phyloP scores from a whole-genome alignment of 2,888 invertebrate genomes.

The Cactoblastis cactorum region DNA sequence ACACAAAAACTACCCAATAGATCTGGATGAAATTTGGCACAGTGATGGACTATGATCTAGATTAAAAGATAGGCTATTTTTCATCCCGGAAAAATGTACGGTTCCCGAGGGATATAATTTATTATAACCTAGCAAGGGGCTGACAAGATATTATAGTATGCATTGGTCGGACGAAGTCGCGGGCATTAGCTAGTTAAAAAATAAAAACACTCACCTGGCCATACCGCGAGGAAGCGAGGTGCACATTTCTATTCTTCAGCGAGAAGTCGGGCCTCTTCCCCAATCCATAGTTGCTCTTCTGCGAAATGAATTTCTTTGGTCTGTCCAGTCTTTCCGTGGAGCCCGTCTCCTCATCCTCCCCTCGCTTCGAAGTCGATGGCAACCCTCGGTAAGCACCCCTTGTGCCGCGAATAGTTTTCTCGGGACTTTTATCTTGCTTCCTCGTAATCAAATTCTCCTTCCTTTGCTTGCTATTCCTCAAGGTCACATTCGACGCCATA shows the following conservation, averaged over 20 bases:
- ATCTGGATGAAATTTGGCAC: no score
- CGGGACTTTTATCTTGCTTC: constrained; percentile 75
- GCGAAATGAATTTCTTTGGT: constrained; percentile 73
- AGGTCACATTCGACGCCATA: constrained; percentile 66
- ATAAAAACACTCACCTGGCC: constrained; percentile 61
- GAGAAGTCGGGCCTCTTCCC: constrained; percentile 73
- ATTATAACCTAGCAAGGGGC: no score
- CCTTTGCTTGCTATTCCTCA: constrained; percentile 65
- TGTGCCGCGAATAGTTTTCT: constrained; percentile 72
- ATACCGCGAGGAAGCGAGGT: constrained; percentile 72
- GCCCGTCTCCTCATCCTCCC: constrained; percentile 58
- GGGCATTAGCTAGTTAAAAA: no score
- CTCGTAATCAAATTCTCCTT: constrained; percentile 74
- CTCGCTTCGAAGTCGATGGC: constrained; percentile 64
- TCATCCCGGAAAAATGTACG: no score
- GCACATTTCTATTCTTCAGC: constrained; percentile 71
- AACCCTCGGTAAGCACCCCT: constrained; percentile 66
- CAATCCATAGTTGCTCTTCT: constrained; percentile 65
- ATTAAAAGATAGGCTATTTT: no score
- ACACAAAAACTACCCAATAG: no score
- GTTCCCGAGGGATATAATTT: no score
- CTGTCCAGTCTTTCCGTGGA: constrained; percentile 72
- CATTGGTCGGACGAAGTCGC: no score
- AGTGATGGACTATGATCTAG: no score
- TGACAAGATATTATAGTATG: no score